A percentile compares a stretch with the other conserved stretches of the same genome.
phyloP scores from a whole-genome alignment of 2,113 vertebrate species.

The Nicator chloris region DNA sequence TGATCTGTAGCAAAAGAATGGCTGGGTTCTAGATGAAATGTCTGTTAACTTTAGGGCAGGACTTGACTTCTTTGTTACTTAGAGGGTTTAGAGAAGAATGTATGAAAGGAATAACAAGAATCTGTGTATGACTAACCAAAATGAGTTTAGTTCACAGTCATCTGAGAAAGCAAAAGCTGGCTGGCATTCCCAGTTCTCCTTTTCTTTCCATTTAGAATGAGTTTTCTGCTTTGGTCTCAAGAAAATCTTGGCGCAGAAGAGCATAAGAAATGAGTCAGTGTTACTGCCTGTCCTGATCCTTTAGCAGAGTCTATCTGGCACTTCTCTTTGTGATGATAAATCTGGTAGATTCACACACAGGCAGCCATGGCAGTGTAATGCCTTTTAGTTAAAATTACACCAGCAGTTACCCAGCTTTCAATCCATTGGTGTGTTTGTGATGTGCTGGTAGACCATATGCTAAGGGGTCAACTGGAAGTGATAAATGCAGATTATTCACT shows the following conservation, averaged over 20 bases:
- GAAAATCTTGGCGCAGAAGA: not conserved
- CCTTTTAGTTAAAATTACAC: constrained; percentile 35
- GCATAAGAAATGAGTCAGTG: constrained; percentile 25
- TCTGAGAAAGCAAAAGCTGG: not conserved
- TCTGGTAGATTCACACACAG: not conserved
- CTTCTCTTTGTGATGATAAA: not conserved
- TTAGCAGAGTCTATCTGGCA: not conserved
- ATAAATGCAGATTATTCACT: not conserved
- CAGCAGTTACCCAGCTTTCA: not conserved
- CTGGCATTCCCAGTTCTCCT: constrained; percentile 1
- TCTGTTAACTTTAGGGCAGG: not conserved
- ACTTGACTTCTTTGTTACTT: not conserved
- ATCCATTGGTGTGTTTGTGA: not conserved
- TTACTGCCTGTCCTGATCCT: not conserved
- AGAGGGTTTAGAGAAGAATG: not conserved
- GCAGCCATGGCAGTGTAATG: not conserved
- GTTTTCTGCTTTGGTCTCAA: not conserved
- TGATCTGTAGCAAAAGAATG: not conserved
- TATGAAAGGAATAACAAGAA: not conserved
- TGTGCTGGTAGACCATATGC: not conserved
- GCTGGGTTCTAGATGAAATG: not conserved
- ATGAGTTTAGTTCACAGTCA: not conserved
- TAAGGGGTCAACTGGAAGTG: not conserved
- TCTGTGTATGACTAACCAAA: not conserved
- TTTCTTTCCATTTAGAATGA: not conserved